These are phyloP conservation scores for Mus spretus DNA, from an alignment of 2,797 vertebrate genomes.

Conservation along the genomic window DNA sequence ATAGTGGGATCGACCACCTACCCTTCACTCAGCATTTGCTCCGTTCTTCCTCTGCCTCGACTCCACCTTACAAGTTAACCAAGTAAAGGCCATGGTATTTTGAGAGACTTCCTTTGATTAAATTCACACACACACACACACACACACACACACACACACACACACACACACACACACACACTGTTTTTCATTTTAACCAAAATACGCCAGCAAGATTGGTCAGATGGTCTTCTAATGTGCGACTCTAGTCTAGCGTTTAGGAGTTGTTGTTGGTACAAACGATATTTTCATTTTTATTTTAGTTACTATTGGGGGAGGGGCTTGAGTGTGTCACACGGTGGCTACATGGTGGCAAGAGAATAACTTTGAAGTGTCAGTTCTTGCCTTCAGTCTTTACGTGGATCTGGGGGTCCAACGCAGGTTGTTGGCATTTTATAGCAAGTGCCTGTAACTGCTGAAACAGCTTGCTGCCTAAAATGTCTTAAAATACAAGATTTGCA, in stretches of 20 bases:
- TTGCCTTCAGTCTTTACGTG: background rate
- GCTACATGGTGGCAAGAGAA: background rate
- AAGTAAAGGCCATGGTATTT: background rate
- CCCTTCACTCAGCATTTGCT: background rate
- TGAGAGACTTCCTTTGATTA: constrained; percentile 43
- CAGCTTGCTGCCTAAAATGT: background rate
- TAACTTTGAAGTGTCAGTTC: background rate
- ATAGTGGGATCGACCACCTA: background rate
- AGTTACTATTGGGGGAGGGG: background rate
- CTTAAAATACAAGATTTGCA: background rate
- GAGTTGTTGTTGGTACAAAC: background rate
- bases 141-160: no score
- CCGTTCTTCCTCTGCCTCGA: background rate
- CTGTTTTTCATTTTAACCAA: constrained; percentile 68
- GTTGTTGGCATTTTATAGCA: background rate
- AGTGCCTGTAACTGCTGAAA: background rate
- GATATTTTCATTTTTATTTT: background rate
- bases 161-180: no score
- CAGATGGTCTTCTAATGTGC: background rate
- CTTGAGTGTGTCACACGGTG: background rate
- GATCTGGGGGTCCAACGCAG: background rate
- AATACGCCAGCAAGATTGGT: constrained; percentile 28
- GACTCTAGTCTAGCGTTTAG: constrained; percentile 44
- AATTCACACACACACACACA: background rate
- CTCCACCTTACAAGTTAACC: background rate